Evolutionary conservation across 2,113 vertebrate genomes (phyloP).

Genomic region (Macroglossus sobrinus): DNA sequence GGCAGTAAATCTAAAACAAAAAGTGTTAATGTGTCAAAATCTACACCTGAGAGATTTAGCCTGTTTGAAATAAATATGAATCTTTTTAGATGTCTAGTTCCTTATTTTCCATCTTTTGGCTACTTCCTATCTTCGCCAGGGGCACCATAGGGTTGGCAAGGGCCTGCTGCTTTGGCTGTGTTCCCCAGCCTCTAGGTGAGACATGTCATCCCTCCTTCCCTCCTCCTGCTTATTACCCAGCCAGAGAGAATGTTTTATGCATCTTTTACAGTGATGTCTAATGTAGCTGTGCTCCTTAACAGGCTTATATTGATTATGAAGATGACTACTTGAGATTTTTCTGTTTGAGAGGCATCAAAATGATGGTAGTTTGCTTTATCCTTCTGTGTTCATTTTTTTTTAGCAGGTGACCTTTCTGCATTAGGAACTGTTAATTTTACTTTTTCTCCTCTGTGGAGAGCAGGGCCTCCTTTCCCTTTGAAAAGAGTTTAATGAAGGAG

Average conservation of each 20-base stretch:
- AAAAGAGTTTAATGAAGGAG: slow-evolving; percentile 19
- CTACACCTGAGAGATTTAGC: background rate
- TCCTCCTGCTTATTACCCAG: background rate
- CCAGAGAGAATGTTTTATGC: background rate
- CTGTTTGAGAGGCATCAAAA: background rate
- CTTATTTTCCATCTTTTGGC: slow-evolving; percentile 35
- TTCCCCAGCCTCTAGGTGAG: background rate
- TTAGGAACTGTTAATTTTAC: background rate
- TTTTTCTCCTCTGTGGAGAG: slow-evolving; percentile 37
- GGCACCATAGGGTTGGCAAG: background rate
- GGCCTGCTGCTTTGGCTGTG: background rate
- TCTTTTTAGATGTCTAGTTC: background rate
- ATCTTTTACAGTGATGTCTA: background rate
- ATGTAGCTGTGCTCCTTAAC: background rate
- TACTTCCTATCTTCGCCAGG: background rate
- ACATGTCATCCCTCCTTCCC: background rate
- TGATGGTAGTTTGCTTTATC: background rate
- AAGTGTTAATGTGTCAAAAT: slow-evolving; percentile 33
- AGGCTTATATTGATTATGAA: background rate
- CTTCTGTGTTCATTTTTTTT: slow-evolving; percentile 15
- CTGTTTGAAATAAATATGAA: slow-evolving; percentile 31
- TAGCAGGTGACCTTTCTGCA: slow-evolving; percentile 1
- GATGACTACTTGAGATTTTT: background rate
- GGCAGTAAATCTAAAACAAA: background rate
- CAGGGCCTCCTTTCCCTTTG: background rate